phyloP scores from a whole-genome alignment of 2,113 vertebrate species.

The Gymnorhina tibicen region DNA sequence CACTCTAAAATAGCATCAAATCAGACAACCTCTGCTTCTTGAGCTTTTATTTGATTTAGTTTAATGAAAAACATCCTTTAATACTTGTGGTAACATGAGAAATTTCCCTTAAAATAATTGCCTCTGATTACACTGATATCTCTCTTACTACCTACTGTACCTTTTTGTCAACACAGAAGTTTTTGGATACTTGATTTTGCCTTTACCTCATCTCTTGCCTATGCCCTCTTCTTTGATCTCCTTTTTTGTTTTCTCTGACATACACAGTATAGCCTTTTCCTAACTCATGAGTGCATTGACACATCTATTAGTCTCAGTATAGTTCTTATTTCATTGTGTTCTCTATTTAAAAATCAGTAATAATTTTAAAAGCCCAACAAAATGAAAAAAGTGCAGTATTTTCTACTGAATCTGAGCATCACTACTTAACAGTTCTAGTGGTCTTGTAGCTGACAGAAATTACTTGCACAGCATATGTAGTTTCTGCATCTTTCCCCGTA shows the following conservation, averaged over 20 bases:
- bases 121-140: background rate
- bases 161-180: background rate
- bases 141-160: background rate
- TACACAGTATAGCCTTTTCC: background rate
- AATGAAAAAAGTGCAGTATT: background rate
- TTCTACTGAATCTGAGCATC: background rate
- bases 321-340: background rate
- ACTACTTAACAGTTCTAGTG: background rate
- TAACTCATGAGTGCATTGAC: background rate
- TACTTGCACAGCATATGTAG: background rate
- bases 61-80: constrained; percentile 32
- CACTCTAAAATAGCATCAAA: background rate
- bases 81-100: background rate
- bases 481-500: background rate
- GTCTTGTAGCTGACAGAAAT: background rate
- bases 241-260: background rate
- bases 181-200: background rate
- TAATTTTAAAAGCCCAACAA: background rate
- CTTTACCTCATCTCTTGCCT: background rate
- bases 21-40: background rate
- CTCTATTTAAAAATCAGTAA: background rate
- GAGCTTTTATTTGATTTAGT: background rate
- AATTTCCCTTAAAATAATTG: constrained; percentile 22
- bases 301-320: background rate
- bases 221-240: background rate